Conservation (phyloP, 2,113 vertebrate species). For the Raja brachyura region DNA sequence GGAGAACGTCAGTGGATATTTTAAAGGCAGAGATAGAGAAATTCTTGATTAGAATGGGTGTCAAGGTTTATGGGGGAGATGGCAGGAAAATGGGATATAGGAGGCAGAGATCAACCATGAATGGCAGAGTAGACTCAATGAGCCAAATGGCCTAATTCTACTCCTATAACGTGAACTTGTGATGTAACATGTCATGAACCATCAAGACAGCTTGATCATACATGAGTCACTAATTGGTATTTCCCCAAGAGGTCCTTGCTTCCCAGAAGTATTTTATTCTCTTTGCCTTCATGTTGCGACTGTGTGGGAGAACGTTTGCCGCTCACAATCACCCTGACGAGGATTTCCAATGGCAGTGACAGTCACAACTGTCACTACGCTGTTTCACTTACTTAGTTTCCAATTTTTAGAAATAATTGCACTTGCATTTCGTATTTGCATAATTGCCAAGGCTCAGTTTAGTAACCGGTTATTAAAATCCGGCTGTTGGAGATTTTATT, state of each 20-base stretch:
- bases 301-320: background rate
- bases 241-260: background rate
- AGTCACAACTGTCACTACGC: background rate
- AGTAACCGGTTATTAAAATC: slow-evolving; percentile 11
- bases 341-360: background rate
- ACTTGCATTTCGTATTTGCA: background rate
- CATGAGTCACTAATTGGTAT: too few relatives aligned
- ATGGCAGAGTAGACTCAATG: too few relatives aligned
- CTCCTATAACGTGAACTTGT: too few relatives aligned
- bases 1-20: too few relatives aligned
- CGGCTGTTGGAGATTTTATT: slow-evolving; percentile 12
- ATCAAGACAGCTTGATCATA: too few relatives aligned
- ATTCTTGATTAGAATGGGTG: too few relatives aligned
- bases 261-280: background rate
- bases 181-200: background rate
- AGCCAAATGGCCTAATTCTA: too few relatives aligned
- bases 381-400: background rate
- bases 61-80: too few relatives aligned
- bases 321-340: background rate
- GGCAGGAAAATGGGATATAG: too few relatives aligned
- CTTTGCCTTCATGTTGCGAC: background rate
- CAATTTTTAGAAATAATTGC: slow-evolving; percentile 28
- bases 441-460: slow-evolving; percentile 8
- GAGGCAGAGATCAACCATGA: too few relatives aligned
- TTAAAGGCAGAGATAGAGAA: too few relatives aligned